These are phyloP conservation scores for Patella ulyssiponensis DNA, from an alignment of 2,888 invertebrate genomes.

Conservation along the genomic window DNA sequence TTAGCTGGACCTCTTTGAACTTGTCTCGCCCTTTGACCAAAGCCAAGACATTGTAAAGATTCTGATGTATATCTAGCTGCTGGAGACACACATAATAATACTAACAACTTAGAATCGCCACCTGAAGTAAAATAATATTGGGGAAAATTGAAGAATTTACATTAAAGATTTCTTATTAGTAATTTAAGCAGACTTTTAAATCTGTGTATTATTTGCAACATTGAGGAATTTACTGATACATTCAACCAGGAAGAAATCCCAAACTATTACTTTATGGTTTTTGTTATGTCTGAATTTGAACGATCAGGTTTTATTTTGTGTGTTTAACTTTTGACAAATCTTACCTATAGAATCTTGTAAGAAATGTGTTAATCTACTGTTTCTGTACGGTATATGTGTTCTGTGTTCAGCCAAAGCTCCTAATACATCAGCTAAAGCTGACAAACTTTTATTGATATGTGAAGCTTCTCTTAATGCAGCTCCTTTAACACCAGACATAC, in stretches of 20 bases:
- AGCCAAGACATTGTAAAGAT: slow-evolving; percentile 64
- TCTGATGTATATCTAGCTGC: slow-evolving; percentile 63
- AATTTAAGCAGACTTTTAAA: no score
- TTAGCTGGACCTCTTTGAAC: slow-evolving; percentile 65
- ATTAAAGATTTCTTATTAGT: no score
- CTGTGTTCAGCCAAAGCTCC: slow-evolving; percentile 65
- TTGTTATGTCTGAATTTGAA: no score
- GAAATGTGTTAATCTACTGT: slow-evolving; percentile 65
- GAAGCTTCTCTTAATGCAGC: slow-evolving; percentile 63
- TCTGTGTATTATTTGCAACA: no score
- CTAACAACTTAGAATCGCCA: slow-evolving; percentile 66
- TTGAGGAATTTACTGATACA: no score
- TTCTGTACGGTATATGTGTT: slow-evolving; percentile 66
- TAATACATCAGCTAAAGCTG: slow-evolving; percentile 65
- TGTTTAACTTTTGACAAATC: slow-evolving; percentile 1
- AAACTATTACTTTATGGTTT: no score
- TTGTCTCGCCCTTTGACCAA: slow-evolving; percentile 66
- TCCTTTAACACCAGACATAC: slow-evolving; percentile 67
- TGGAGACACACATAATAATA: slow-evolving; percentile 65
- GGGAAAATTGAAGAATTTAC: no score
- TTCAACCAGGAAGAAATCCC: no score
- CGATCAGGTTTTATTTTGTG: no score
- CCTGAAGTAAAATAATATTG: slow-evolving; percentile 42
- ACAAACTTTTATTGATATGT: slow-evolving; percentile 66
- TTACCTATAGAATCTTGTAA: slow-evolving; percentile 67